Conservation (phyloP, 2,113 vertebrate genomes). For the Pseudopipra pipra region DNA sequence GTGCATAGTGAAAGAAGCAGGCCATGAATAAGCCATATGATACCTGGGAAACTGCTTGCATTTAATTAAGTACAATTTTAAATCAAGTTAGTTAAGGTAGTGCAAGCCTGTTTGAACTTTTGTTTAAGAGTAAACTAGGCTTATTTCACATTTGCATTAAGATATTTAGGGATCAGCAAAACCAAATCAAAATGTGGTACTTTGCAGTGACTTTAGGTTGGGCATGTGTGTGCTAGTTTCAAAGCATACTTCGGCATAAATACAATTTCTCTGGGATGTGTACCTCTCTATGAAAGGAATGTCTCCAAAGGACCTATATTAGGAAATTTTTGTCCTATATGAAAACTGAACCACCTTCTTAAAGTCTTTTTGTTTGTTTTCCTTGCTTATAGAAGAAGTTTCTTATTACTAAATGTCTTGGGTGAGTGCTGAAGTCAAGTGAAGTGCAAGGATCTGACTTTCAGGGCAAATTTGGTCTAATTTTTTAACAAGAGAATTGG, state of each 20-base stretch:
- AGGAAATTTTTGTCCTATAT: not conserved
- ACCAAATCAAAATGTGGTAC: not conserved
- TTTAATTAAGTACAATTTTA: conserved; percentile 12
- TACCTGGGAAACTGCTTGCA: not conserved
- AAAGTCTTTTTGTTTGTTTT: not conserved
- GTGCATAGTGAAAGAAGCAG: not conserved
- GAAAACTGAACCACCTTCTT: not conserved
- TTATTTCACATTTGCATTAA: not conserved
- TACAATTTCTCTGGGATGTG: not conserved
- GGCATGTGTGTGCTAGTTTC: not conserved
- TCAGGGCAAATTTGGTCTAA: not conserved
- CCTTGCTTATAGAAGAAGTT: not conserved
- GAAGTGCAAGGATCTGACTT: not conserved
- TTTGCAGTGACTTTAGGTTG: not conserved
- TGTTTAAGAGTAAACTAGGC: not conserved
- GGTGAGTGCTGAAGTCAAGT: not conserved
- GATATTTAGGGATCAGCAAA: not conserved
- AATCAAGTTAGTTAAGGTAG: not conserved
- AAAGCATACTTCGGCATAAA: not conserved
- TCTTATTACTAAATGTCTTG: not conserved
- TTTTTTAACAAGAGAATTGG: not conserved
- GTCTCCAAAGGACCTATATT: not conserved
- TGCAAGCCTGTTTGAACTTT: not conserved
- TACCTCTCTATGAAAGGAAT: not conserved
- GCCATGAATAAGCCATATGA: not conserved